Evolutionary conservation across 1,140 invertebrate genomes (phyloP), one percentile per base, ranked within the genome.

Genomic region (Tetragnatha versicolor): DNA sequence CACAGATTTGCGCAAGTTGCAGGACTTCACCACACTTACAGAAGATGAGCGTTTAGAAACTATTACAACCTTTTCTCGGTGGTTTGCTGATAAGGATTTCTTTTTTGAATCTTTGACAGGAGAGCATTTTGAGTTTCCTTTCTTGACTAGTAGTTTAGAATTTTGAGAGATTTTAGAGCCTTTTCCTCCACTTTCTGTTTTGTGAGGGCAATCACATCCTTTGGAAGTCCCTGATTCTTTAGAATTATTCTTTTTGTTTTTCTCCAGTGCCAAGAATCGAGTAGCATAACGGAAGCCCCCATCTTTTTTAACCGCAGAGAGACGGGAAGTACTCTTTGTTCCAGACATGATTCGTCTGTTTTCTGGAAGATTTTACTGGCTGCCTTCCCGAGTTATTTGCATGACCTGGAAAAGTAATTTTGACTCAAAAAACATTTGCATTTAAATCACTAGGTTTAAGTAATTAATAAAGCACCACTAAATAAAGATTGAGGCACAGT

Each of bases 31-130:
- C 33, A 79, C 76, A 47, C 76, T 68, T 7, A 79, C 76, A 35
- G 76, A 69, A n/a, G 76, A 79, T 35, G 76, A 79, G n/a, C 65
- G 33, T 35, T 79, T 79, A 7, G 63, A 69, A 37, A 79, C 76
- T 35, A 79, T 79, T 4, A 79, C 76, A 29, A 79, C 76, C 29
- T 68, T 79, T 66, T 79, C 75, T 10, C 29, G 51, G 27, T 69
- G 33, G 27, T 68, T 47, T 29, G 47, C 14, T 17, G 47, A 45
- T 3, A 10, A 5, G 14, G 20, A 3, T 55, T 55, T 77, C 14
- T 47, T 79, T n/a, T 42, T 55, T n/a, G 5, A 7, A 45, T 69
- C 63, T 61, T 45, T 79, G 9, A 47, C 4, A 22, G n/a, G n/a
- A 33, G 17, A 33, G 20, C 37, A 47, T 47, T 61, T 69, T 29